These are phyloP conservation scores for Chromobotia macracanthus DNA, from an alignment of 2,797 vertebrate genomes.

Conservation along the genomic window DNA sequence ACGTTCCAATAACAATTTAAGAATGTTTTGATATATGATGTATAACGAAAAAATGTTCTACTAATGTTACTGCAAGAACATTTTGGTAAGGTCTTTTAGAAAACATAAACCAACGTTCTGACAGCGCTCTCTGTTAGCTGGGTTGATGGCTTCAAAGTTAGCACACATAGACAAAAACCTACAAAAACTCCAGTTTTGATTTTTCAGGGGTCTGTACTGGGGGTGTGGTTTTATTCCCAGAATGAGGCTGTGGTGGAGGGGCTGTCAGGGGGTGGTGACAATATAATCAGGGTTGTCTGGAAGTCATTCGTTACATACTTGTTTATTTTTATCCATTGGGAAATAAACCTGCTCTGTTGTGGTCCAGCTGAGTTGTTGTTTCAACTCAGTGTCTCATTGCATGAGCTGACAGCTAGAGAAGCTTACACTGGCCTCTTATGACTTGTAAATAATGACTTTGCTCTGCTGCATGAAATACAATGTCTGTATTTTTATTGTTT, in stretches of 20 bases:
- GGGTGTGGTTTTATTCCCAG: background rate
- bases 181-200: too few relatives aligned
- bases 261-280: conserved; percentile 35
- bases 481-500: conserved; percentile 30
- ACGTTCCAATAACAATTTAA: too few relatives aligned
- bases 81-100: too few relatives aligned
- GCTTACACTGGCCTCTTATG: background rate
- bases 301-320: conserved; percentile 35
- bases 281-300: conserved; percentile 30
- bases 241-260: conserved; percentile 20
- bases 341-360: conserved; percentile 42
- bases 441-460: background rate
- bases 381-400: conserved; percentile 37
- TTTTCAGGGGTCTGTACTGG: background rate
- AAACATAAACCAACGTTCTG: too few relatives aligned
- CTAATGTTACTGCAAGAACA: too few relatives aligned
- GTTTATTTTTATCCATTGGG: conserved; percentile 44
- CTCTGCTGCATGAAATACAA: background rate
- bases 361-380: conserved; percentile 25
- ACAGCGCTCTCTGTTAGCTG: too few relatives aligned
- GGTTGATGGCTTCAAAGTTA: too few relatives aligned
- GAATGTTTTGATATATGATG: too few relatives aligned
- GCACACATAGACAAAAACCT: too few relatives aligned
- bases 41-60: too few relatives aligned
- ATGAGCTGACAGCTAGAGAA: background rate